Conservation (phyloP, 2,113 vertebrate genomes). For the Alexandromys fortis region DNA sequence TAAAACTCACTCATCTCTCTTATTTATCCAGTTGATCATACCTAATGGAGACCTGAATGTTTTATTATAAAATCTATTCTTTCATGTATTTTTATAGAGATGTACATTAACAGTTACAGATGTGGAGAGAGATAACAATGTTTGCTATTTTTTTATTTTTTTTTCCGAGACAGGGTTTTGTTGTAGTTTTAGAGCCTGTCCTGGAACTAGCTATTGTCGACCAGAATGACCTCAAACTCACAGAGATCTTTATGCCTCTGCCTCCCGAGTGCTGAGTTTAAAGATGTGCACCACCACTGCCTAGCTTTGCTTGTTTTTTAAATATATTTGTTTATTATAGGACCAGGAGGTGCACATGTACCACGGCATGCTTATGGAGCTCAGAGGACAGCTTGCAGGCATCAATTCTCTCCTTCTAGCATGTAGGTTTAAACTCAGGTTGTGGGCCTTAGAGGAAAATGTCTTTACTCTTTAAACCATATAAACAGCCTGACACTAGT, state of each 20-base stretch:
- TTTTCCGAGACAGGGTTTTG: no score
- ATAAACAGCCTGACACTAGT: neutral
- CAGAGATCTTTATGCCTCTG: no score
- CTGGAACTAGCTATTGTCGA: no score
- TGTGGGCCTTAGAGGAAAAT: neutral
- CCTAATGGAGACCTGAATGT: neutral
- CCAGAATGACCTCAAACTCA: no score
- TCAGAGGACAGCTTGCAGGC: neutral
- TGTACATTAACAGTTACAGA: neutral
- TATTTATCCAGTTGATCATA: neutral
- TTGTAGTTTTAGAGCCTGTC: no score
- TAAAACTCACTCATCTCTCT: neutral
- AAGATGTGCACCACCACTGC: no score
- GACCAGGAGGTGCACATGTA: neutral
- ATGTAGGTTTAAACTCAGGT: neutral
- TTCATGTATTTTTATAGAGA: conserved; percentile 8
- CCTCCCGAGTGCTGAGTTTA: no score
- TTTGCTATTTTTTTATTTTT: neutral
- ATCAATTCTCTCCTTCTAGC: neutral
- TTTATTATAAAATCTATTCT: conserved; percentile 15
- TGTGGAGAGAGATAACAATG: neutral
- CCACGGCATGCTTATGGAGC: neutral
- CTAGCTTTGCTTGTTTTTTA: neutral
- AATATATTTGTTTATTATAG: neutral
- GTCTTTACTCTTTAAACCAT: neutral